Evolutionary conservation across 2,888 invertebrate genomes (phyloP).

Genomic region (Busseola fusca): DNA sequence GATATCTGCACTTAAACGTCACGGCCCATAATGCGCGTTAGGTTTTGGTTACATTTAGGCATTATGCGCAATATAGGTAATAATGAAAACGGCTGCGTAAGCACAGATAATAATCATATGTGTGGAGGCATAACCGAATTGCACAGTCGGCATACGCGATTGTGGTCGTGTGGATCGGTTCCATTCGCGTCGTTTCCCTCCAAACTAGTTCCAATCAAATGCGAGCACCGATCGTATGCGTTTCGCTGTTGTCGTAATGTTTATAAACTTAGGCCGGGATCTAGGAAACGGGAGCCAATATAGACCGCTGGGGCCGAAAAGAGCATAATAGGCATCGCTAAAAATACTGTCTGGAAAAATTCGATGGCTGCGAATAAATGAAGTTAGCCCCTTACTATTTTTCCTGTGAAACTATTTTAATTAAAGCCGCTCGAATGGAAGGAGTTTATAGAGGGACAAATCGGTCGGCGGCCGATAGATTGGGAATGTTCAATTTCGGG

Average conservation of each 20-base stretch:
- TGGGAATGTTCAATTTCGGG: slow-evolving; percentile 82
- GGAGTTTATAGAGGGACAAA: slow-evolving; percentile 83
- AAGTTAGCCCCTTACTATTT: slow-evolving; percentile 77
- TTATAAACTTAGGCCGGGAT: slow-evolving; percentile 56
- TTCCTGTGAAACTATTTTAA: slow-evolving; percentile 86
- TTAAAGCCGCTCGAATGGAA: slow-evolving; percentile 81
- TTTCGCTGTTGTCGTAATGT: slow-evolving; percentile 51
- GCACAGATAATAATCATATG: slow-evolving; percentile 69
- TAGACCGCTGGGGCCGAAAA: slow-evolving; percentile 39
- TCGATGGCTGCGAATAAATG: slow-evolving; percentile 68
- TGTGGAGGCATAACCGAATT: slow-evolving; percentile 62
- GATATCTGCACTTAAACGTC: slow-evolving; percentile 48
- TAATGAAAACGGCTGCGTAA: slow-evolving; percentile 68
- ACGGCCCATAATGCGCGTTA: slow-evolving; percentile 49
- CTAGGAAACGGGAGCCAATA: slow-evolving; percentile 40
- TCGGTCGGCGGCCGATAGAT: slow-evolving; percentile 79
- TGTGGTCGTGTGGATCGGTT: slow-evolving; percentile 63
- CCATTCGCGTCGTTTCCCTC: slow-evolving; percentile 54
- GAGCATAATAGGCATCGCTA: slow-evolving; percentile 44
- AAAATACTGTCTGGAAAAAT: slow-evolving; percentile 60
- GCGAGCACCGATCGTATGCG: slow-evolving; percentile 52
- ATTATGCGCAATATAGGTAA: slow-evolving; percentile 64
- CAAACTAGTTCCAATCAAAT: slow-evolving; percentile 61
- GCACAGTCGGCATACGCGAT: slow-evolving; percentile 62
- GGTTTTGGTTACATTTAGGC: slow-evolving; percentile 60